A percentile compares a stretch with the other conserved stretches of the same genome.
phyloP scores from a whole-genome alignment of 2,888 invertebrate genomes.

The Drosophila falleni region DNA sequence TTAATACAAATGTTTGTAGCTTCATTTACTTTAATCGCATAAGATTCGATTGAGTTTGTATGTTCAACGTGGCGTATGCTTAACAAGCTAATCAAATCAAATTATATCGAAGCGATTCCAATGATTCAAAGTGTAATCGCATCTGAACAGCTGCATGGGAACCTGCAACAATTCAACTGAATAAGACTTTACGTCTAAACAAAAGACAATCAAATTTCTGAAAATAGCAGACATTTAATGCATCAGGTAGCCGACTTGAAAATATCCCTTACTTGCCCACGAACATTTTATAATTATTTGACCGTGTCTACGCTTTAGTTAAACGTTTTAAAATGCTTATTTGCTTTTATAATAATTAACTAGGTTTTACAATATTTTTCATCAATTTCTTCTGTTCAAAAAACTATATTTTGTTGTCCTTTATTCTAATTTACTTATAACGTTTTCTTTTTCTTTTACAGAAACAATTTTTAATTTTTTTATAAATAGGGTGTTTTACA shows the following conservation, averaged over 20 bases:
- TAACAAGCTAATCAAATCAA: slow-evolving; percentile 11
- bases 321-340: too few species aligned
- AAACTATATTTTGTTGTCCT: too few species aligned
- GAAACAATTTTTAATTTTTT: neutral
- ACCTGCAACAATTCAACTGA: slow-evolving; percentile 22
- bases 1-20: neutral
- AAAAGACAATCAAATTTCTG: slow-evolving; percentile 6
- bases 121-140: slow-evolving; percentile 7
- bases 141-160: slow-evolving; percentile 8
- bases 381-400: neutral
- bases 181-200: slow-evolving; percentile 3
- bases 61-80: slow-evolving; percentile 10
- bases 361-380: too few species aligned
- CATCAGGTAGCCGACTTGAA: neutral
- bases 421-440: too few species aligned
- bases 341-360: too few species aligned
- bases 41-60: slow-evolving; percentile 3
- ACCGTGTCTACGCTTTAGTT: too few species aligned
- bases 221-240: neutral
- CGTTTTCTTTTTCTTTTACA: neutral
- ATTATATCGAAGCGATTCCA: slow-evolving; percentile 5
- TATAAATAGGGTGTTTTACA: slow-evolving; percentile 12
- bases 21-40: slow-evolving; percentile 56
- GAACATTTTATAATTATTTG: neutral
- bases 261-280: neutral